A percentile compares a stretch with the other conserved stretches of the same genome.
These are phyloP conservation scores for Noctua comes DNA, from an alignment of 2,888 invertebrate species.

Conservation along the genomic window DNA sequence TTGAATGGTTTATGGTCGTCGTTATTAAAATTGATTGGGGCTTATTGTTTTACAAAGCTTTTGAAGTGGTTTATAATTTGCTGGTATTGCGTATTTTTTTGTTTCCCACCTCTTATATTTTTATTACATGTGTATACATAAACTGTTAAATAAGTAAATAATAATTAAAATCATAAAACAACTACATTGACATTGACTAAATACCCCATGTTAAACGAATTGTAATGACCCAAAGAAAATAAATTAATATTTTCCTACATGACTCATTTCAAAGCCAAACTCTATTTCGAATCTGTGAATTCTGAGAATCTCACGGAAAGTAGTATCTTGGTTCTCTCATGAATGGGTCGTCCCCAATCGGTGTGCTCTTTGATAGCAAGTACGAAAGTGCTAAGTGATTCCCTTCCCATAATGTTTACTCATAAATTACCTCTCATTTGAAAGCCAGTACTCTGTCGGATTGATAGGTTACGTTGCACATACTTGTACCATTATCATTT, in stretches of 20 bases:
- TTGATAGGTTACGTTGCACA: slow-evolving; percentile 73
- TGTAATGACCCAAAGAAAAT: slow-evolving; percentile 29
- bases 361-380: slow-evolving; percentile 70
- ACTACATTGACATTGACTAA: slow-evolving; percentile 13
- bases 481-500: slow-evolving; percentile 63
- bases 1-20: background rate
- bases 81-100: background rate
- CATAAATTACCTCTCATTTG: slow-evolving; percentile 81
- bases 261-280: slow-evolving; percentile 44
- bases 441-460: slow-evolving; percentile 70
- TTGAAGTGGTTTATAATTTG: background rate
- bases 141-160: background rate
- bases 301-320: slow-evolving; percentile 35
- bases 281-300: slow-evolving; percentile 41
- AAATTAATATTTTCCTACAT: slow-evolving; percentile 38
- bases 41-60: background rate
- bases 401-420: slow-evolving; percentile 78
- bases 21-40: background rate
- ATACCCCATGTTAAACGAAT: slow-evolving; percentile 30
- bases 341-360: slow-evolving; percentile 69
- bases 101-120: background rate
- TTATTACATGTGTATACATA: background rate
- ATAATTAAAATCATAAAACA: slow-evolving; percentile 10
- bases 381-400: slow-evolving; percentile 77
- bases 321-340: slow-evolving; percentile 63